Evolutionary conservation across 2,797 vertebrate species (phyloP).

Genomic region (Alectoris magna): DNA sequence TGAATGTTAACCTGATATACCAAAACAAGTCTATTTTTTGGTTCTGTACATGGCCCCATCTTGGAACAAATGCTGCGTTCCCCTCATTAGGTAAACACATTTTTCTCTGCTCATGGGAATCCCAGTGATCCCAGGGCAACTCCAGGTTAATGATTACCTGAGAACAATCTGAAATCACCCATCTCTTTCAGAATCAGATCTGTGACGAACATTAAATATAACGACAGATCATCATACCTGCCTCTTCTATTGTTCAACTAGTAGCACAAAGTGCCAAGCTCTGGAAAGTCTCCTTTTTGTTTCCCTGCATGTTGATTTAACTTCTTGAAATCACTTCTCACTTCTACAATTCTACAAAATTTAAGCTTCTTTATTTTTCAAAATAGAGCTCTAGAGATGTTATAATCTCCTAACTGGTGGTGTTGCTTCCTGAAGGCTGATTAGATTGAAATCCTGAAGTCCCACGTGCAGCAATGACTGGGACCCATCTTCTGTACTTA

Average conservation of each 20-base stretch:
- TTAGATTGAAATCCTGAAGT: not conserved
- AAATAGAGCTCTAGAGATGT: not conserved
- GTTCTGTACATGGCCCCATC: rapidly evolving
- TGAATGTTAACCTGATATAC: not conserved
- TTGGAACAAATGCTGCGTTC: not conserved
- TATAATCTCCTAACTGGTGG: not conserved
- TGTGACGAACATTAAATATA: rapidly evolving
- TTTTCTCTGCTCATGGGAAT: not conserved
- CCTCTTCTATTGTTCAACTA: not conserved
- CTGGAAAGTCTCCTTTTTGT: not conserved
- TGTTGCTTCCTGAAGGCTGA: not conserved
- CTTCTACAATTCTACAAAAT: not conserved
- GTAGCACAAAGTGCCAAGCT: not conserved
- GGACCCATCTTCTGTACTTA: not conserved
- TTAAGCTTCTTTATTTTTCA: not conserved
- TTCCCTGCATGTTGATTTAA: not conserved
- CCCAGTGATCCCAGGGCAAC: not conserved
- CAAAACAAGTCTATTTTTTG: not conserved
- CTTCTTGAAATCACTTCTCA: not conserved
- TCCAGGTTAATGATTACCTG: not conserved
- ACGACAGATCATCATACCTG: rapidly evolving
- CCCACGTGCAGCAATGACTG: rapidly evolving
- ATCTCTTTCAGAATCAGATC: not conserved
- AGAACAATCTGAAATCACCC: not conserved
- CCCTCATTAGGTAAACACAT: rapidly evolving